Percentiles rank a stretch among this genome's conserved stretches.
Conservation (phyloP, 2,888 invertebrate genomes). For the Neria commutata region DNA sequence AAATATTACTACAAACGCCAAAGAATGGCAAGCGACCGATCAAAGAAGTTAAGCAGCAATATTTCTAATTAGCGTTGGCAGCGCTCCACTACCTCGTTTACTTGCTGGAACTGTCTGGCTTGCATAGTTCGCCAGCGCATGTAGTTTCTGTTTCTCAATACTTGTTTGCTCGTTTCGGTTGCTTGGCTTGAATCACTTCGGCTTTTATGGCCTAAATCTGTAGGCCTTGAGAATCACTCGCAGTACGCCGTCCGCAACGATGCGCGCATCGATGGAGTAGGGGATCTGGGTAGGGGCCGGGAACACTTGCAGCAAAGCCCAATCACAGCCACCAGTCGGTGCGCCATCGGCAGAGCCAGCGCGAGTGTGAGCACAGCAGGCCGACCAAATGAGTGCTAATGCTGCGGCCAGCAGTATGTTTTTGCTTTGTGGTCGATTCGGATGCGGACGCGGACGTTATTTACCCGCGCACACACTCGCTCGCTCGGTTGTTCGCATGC, state of each 20-base stretch:
- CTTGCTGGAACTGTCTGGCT: background rate
- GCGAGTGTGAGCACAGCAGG: constrained; percentile 12
- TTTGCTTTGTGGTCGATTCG: constrained; percentile 48
- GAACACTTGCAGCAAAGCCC: constrained; percentile 5
- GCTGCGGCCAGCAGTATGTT: constrained; percentile 39
- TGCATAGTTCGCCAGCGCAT: background rate
- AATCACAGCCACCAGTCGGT: constrained; percentile 30
- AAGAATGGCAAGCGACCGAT: too few relatives aligned
- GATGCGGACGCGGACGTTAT: constrained; percentile 48
- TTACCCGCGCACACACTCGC: constrained; percentile 37
- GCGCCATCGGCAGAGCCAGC: constrained; percentile 39
- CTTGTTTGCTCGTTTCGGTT: background rate
- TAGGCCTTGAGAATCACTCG: constrained; percentile 52
- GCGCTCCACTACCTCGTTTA: too few relatives aligned
- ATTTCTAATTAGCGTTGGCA: too few relatives aligned
- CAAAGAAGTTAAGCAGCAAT: too few relatives aligned
- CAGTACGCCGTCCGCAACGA: constrained; percentile 50
- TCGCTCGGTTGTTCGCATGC: constrained; percentile 35
- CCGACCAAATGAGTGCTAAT: constrained; percentile 8
- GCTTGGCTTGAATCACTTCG: constrained; percentile 1
- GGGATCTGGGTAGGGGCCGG: constrained; percentile 24
- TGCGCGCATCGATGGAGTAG: constrained; percentile 43
- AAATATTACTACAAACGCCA: too few relatives aligned
- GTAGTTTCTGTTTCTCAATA: background rate
- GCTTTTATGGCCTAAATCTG: constrained; percentile 48